These are phyloP conservation scores for Proterorhinus semilunaris DNA, from an alignment of 2,113 vertebrate species.

Conservation along the genomic window DNA sequence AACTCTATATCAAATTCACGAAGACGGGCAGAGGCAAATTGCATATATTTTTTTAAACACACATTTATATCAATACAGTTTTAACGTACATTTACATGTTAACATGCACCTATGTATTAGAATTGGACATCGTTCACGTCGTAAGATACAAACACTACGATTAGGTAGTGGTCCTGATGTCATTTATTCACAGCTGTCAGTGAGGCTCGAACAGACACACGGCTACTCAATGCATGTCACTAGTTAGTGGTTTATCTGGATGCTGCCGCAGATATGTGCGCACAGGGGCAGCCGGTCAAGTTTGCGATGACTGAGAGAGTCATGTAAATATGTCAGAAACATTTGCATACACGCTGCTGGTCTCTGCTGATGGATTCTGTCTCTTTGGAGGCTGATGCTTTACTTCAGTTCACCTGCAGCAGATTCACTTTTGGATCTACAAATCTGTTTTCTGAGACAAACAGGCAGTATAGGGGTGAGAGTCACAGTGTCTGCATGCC, in stretches of 20 bases:
- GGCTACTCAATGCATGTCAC: conserved; percentile 8
- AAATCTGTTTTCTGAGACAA: neutral
- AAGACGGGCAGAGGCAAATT: conserved; percentile 61
- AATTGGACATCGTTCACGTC: conserved; percentile 18
- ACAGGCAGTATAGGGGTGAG: neutral
- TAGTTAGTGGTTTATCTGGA: conserved; percentile 10
- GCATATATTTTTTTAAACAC: conserved; percentile 57
- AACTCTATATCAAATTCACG: conserved; percentile 54
- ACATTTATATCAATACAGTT: conserved; percentile 53
- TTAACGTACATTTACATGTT: conserved; percentile 44
- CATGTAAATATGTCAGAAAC: conserved; percentile 1
- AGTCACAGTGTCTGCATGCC: neutral
- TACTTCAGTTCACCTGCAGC: conserved; percentile 10
- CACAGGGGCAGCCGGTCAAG: conserved; percentile 10
- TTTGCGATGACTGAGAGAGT: conserved; percentile 10
- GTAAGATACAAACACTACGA: conserved; percentile 29
- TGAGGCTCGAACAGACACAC: conserved; percentile 11
- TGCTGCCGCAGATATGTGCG: conserved; percentile 10
- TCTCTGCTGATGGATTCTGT: neutral
- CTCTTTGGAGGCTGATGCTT: conserved; percentile 7
- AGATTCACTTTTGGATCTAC: conserved; percentile 22
- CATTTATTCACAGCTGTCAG: conserved; percentile 29
- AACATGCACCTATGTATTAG: conserved; percentile 55
- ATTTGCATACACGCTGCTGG: conserved; percentile 22
- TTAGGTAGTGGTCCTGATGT: neutral